Percentiles rank a stretch among this genome's conserved stretches.
These are phyloP conservation scores for Acestrorhynchus altus DNA, from an alignment of 2,797 vertebrate species.

Conservation along the genomic window DNA sequence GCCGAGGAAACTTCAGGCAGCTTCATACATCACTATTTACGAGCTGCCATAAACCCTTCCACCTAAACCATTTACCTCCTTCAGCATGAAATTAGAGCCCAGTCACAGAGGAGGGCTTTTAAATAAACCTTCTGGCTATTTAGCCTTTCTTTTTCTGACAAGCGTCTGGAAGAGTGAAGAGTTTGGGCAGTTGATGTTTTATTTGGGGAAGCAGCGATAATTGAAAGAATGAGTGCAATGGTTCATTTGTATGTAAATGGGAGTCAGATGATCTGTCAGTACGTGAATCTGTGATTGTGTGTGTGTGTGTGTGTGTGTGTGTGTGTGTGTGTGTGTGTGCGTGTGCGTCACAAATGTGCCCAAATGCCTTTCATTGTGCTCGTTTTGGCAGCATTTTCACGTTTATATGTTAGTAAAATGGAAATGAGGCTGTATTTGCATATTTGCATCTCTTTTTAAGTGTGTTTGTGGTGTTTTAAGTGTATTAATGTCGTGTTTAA, in stretches of 20 bases:
- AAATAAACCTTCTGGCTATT: slow-evolving; percentile 47
- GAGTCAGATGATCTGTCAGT: not conserved
- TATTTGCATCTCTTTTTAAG: no score
- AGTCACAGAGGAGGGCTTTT: slow-evolving; percentile 51
- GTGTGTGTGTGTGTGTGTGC: no score
- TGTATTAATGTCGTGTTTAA: no score
- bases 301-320: no score
- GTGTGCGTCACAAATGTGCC: no score
- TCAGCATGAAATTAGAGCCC: slow-evolving; percentile 61
- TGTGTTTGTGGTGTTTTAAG: no score
- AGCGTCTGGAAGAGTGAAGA: slow-evolving; percentile 4
- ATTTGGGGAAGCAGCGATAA: slow-evolving; percentile 28
- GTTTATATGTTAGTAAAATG: no score
- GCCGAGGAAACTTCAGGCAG: slow-evolving; percentile 47
- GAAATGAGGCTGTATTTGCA: no score
- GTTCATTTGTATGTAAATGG: slow-evolving; percentile 57
- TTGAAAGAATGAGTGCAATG: slow-evolving; percentile 32
- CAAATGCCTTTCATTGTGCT: no score
- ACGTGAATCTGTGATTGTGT: no score
- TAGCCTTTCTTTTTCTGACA: slow-evolving; percentile 1
- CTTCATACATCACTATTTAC: slow-evolving; percentile 67
- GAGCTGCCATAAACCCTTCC: slow-evolving; percentile 58
- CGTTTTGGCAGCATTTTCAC: no score
- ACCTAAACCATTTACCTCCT: slow-evolving; percentile 60
- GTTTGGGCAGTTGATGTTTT: not conserved